Conservation (phyloP, 2,888 invertebrate genomes). For the Drymonia ruficornis region DNA sequence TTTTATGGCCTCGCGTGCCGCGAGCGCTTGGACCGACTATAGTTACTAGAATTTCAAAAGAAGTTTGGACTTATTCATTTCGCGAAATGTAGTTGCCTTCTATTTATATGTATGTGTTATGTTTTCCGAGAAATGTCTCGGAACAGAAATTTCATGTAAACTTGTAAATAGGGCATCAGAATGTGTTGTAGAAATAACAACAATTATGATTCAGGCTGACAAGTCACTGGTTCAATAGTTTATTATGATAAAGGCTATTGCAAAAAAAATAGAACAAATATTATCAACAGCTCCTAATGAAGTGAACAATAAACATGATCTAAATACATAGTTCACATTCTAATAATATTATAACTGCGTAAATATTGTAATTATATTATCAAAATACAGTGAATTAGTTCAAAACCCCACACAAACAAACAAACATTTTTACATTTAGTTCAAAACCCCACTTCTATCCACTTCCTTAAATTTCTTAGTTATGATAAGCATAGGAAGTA, state of each 20-base stretch:
- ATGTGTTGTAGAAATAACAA: constrained; percentile 2
- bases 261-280: constrained; percentile 15
- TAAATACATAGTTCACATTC: constrained; percentile 12
- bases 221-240: constrained; percentile 9
- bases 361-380: neutral
- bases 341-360: constrained; percentile 13
- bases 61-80: no score
- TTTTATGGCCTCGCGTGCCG: no score
- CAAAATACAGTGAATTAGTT: no score
- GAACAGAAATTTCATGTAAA: neutral
- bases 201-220: constrained; percentile 8
- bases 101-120: no score
- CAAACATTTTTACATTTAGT: neutral
- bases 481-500: constrained; percentile 50
- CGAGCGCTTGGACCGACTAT: no score
- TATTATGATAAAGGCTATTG: constrained; percentile 15
- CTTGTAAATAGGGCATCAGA: neutral
- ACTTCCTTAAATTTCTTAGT: constrained; percentile 19
- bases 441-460: neutral
- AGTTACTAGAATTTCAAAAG: no score
- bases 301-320: constrained; percentile 12
- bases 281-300: constrained; percentile 8
- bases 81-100: no score
- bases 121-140: no score
- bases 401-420: no score